phyloP scores from a whole-genome alignment of 2,888 invertebrate species.

The Agrochola circellaris region DNA sequence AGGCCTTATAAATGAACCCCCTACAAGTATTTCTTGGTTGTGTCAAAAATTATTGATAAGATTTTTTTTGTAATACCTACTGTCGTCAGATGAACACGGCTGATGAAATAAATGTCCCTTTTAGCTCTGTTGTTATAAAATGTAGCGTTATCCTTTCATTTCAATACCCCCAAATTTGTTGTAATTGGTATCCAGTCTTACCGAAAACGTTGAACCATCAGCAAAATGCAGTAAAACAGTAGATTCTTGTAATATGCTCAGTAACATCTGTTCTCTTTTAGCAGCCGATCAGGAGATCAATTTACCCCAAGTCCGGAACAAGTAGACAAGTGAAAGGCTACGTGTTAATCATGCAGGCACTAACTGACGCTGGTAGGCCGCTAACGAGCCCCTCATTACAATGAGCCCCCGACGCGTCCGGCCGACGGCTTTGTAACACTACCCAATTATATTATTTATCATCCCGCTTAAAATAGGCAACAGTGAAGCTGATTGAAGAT shows the following conservation, averaged over 20 bases:
- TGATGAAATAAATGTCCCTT: neutral
- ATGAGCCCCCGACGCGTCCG: constrained; percentile 14
- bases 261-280: neutral
- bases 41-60: neutral
- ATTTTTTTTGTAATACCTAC: neutral
- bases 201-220: neutral
- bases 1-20: constrained; percentile 7
- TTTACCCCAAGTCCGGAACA: constrained; percentile 18
- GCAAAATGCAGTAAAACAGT: neutral
- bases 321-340: constrained; percentile 23
- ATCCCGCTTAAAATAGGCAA: constrained; percentile 11
- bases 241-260: neutral
- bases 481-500: constrained; percentile 11
- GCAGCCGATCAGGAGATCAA: constrained; percentile 11
- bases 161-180: neutral
- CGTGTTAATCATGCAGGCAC: constrained; percentile 57
- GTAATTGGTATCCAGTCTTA: neutral
- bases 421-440: constrained; percentile 40
- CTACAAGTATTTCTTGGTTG: neutral
- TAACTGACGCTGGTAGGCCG: constrained; percentile 43
- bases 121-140: neutral
- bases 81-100: neutral
- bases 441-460: constrained; percentile 44
- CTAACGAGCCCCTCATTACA: constrained; percentile 65
- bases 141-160: neutral